Evolutionary conservation across 2,888 invertebrate species (phyloP).

Genomic region (Folsomia manolachei): DNA sequence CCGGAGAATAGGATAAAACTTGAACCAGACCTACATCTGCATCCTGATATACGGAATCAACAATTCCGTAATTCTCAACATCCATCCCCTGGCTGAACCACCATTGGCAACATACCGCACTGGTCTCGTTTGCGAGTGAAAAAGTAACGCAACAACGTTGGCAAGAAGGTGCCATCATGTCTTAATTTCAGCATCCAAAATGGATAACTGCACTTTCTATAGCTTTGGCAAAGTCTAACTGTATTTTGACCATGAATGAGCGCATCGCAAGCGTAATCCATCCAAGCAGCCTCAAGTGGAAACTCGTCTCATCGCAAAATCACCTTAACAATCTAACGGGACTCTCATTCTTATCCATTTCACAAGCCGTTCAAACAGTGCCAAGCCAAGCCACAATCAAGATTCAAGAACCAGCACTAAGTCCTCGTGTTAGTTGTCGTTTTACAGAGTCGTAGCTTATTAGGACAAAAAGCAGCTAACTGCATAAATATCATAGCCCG

Average conservation of each 20-base stretch:
- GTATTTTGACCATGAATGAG: slow-evolving; percentile 46
- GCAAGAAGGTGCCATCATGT: background rate
- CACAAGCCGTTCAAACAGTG: background rate
- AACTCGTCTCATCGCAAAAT: background rate
- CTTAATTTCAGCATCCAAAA: slow-evolving; percentile 30
- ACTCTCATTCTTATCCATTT: slow-evolving; percentile 17
- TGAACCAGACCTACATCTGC: background rate
- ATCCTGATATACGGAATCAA: background rate
- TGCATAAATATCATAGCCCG: no score
- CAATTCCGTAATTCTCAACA: background rate
- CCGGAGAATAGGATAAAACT: slow-evolving; percentile 18
- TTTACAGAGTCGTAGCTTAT: no score
- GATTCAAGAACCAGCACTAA: background rate
- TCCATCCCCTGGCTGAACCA: background rate
- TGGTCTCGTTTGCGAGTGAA: no score
- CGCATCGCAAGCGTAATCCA: slow-evolving; percentile 11
- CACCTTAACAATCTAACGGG: slow-evolving; percentile 25
- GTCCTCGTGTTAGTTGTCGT: background rate
- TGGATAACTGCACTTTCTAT: slow-evolving; percentile 46
- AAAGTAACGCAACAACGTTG: background rate
- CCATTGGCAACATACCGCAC: no score
- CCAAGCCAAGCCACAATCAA: background rate
- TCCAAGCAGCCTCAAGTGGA: background rate
- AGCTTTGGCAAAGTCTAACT: slow-evolving; percentile 42
- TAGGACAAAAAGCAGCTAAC: no score